These are phyloP conservation scores for Halcyon smyrnensis DNA, from an alignment of 2,797 vertebrate species.

Conservation along the genomic window DNA sequence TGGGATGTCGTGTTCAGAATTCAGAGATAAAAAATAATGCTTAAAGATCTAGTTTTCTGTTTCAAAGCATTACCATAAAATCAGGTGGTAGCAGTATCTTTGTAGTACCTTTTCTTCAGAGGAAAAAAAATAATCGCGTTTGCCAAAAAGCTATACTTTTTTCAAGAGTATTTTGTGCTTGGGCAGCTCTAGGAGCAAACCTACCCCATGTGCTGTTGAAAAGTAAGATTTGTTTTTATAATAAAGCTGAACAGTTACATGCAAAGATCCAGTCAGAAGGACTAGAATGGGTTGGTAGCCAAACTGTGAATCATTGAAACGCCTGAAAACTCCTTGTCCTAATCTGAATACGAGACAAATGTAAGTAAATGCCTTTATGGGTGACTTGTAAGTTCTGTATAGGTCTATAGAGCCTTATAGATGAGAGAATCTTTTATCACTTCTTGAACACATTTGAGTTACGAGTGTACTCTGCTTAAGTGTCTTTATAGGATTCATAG, in stretches of 20 bases:
- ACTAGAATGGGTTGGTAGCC: background rate
- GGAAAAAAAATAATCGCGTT: background rate
- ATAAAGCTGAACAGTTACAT: background rate
- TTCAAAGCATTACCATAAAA: background rate
- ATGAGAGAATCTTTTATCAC: background rate
- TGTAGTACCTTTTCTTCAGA: background rate
- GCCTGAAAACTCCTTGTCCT: background rate
- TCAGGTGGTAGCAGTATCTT: background rate
- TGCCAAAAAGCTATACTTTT: background rate
- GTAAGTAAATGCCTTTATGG: background rate
- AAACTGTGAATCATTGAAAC: background rate
- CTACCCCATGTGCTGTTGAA: background rate
- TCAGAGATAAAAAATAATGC: background rate
- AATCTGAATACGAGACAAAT: background rate
- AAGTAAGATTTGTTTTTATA: background rate
- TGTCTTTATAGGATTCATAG: background rate
- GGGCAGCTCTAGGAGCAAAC: background rate
- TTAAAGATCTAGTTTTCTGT: background rate
- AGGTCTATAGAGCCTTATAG: background rate
- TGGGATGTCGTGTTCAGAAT: background rate
- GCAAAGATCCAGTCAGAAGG: background rate
- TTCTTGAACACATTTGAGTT: background rate
- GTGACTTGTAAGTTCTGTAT: background rate
- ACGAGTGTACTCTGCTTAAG: background rate
- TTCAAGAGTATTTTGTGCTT: background rate